Evolutionary conservation across 2,113 vertebrate species (phyloP).

Genomic region (Falco punctatus): DNA sequence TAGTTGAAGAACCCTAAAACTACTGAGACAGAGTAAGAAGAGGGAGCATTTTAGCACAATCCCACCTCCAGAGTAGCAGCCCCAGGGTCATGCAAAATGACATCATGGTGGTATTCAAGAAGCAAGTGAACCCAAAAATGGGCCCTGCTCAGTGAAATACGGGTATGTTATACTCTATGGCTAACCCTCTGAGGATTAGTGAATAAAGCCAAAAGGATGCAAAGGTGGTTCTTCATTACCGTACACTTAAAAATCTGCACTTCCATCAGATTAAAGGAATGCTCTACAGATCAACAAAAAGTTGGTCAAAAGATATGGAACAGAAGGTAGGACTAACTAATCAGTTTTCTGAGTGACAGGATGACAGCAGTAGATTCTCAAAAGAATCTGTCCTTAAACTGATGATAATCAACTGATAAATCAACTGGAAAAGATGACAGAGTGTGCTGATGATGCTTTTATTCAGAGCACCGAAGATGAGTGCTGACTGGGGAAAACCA

Average conservation of each 20-base stretch:
- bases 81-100: not conserved
- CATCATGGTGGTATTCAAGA: not conserved
- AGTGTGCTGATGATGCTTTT: not conserved
- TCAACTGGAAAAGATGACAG: not conserved
- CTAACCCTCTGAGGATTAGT: not conserved
- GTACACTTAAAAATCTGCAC: not conserved
- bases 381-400: not conserved
- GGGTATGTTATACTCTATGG: not conserved
- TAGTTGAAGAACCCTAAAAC: not conserved
- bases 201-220: not conserved
- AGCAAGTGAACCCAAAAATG: not conserved
- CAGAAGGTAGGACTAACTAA: not conserved
- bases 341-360: not conserved
- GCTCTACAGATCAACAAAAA: not conserved
- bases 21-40: not conserved
- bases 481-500: not conserved
- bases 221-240: not conserved
- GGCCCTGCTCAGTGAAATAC: not conserved
- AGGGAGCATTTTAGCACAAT: not conserved
- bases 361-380: not conserved
- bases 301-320: not conserved
- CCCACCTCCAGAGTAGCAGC: not conserved
- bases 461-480: not conserved
- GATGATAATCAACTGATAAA: not conserved
- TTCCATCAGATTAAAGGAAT: not conserved